Evolutionary conservation across 2,113 vertebrate genomes (phyloP).

Genomic region (Mormoops blainvillei): DNA sequence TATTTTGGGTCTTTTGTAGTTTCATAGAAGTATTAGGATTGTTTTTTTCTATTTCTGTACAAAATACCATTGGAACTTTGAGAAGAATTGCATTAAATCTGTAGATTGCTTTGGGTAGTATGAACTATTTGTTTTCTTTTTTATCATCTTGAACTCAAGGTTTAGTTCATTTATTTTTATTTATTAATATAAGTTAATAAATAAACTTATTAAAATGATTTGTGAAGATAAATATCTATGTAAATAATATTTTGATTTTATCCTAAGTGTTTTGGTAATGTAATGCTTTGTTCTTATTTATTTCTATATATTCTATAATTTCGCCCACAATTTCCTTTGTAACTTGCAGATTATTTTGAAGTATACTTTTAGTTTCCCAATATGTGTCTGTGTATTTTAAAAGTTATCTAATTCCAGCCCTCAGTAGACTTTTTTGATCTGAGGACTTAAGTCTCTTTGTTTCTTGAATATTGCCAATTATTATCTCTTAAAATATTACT

Average conservation of each 20-base stretch:
- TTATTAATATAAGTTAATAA: too few species aligned
- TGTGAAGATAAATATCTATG: not conserved
- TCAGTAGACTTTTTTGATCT: not conserved
- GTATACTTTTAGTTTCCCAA: not conserved
- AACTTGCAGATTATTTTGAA: not conserved
- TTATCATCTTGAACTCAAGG: not conserved
- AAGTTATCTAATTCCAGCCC: not conserved
- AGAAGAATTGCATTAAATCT: not conserved
- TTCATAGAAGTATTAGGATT: not conserved
- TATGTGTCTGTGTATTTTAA: not conserved
- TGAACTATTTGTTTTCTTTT: not conserved
- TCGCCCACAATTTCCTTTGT: not conserved
- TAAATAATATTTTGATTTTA: not conserved
- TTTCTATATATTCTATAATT: not conserved
- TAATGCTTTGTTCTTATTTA: not conserved
- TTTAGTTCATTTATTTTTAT: not conserved
- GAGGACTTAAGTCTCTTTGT: not conserved
- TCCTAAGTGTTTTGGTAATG: not conserved
- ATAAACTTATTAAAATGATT: not conserved
- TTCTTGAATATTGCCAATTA: not conserved
- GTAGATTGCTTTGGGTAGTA: not conserved
- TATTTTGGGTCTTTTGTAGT: too few species aligned
- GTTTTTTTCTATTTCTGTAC: not conserved
- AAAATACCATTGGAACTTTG: not conserved
- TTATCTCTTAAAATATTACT: not conserved